Evolutionary conservation across 2,113 vertebrate genomes (phyloP), one percentile per base, ranked within the genome.

Genomic region (Balaeniceps rex): DNA sequence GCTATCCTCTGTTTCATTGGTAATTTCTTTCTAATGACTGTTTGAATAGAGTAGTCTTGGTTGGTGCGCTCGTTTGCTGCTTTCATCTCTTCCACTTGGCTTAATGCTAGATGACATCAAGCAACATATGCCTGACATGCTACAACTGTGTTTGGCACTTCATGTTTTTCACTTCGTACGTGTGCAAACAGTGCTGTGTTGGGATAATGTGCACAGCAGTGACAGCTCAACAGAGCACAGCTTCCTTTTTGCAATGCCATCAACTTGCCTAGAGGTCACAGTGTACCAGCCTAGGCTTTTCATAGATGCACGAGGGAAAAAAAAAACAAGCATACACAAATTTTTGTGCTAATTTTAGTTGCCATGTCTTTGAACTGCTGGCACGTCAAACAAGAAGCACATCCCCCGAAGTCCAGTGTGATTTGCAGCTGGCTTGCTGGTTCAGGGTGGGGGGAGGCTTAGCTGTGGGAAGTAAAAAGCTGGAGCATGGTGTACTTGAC

Each of bases 91-190:
- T 90, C 55, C 71, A 78, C 47, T 79, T 69, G 86, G 65, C 83
- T 92, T 96, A 96, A 93, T 91, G 31, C 60, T 96, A 63, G 77
- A 18, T 94, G 94, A 64, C 87, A 97, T 90, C 71, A 79, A 84
- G 82, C 72, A 86, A 64, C 87, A 77, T 87, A 77, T 91, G 94
- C 68, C 80, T 88, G 82, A 90, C 70, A 29, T 66, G 31, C 72
- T 65, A 42, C n/a, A 57, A 34, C 61, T 65, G 54, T 31, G 55
- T 75, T 88, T 94, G 92, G 89, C 92, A 82, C 89, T 76, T 94
- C n/a, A n/a, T 5, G 65, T 49, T 69, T 52, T 49, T 75, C 78
- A 5, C 0, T 34, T 63, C 0, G 0, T 81, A 23, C 4, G 0
- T 26, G 78, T 54, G 51, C 61, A 36, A 70, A 33, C 52, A 2